These are phyloP conservation scores for Gnathonemus longibarbis DNA, from an alignment of 2,113 vertebrate genomes.

Conservation along the genomic window DNA sequence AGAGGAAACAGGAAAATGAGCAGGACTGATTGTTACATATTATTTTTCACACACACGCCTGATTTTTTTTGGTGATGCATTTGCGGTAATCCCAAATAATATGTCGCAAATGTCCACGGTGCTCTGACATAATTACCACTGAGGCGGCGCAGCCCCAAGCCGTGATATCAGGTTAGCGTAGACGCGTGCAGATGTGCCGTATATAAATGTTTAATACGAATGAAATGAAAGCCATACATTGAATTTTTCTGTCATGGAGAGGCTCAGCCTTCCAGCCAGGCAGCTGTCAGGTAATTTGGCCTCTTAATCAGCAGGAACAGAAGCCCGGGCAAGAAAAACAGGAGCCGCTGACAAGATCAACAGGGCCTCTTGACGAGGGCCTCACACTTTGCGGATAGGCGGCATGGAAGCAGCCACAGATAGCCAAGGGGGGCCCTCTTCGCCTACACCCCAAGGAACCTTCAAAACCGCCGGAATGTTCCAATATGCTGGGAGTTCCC, in stretches of 20 bases:
- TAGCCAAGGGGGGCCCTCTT: slow-evolving; percentile 24
- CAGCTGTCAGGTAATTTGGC: slow-evolving; percentile 30
- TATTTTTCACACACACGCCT: not conserved
- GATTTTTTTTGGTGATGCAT: not conserved
- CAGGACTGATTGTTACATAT: not conserved
- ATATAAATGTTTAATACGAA: slow-evolving; percentile 39
- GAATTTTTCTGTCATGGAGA: slow-evolving; percentile 14
- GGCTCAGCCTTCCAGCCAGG: slow-evolving; percentile 18
- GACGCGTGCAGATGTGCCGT: slow-evolving; percentile 26
- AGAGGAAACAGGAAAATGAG: not conserved
- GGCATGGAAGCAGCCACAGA: slow-evolving; percentile 49
- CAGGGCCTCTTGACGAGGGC: slow-evolving; percentile 35
- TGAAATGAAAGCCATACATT: slow-evolving; percentile 49
- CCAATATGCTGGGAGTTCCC: slow-evolving; percentile 38
- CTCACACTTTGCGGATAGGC: slow-evolving; percentile 34
- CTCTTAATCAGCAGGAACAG: slow-evolving; percentile 33
- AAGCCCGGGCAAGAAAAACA: slow-evolving; percentile 50
- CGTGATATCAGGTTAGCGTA: not conserved
- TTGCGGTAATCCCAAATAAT: not conserved
- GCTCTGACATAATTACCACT: not conserved
- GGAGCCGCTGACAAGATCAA: slow-evolving; percentile 55
- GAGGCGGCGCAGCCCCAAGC: not conserved
- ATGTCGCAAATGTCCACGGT: not conserved
- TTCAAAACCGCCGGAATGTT: slow-evolving; percentile 38
- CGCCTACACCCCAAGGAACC: slow-evolving; percentile 29